Conservation (phyloP, 2,797 vertebrate species). For the Esox masquinongy region DNA sequence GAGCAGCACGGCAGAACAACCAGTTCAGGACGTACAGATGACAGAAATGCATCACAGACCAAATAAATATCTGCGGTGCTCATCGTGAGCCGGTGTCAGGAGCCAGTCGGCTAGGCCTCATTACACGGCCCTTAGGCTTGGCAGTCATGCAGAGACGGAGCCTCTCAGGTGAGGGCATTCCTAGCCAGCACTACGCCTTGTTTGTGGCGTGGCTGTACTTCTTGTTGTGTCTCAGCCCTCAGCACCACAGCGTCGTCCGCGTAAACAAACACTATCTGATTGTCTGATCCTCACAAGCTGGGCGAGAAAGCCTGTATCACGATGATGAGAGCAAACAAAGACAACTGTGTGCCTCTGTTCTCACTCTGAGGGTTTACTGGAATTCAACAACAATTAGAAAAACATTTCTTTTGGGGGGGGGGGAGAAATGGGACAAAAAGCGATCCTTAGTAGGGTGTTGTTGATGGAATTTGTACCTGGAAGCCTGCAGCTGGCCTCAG, state of each 20-base stretch:
- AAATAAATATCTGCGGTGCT: conserved; percentile 14
- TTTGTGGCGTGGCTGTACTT: conserved; percentile 44
- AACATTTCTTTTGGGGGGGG: conserved; percentile 10
- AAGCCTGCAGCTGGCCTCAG: not conserved
- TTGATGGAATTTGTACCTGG: not conserved
- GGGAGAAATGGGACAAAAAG: conserved; percentile 13
- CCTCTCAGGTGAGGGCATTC: conserved; percentile 56
- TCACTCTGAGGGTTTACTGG: conserved; percentile 20
- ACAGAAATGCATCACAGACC: conserved; percentile 1
- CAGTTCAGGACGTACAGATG: no score
- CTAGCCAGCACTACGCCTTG: conserved; percentile 29
- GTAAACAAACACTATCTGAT: conserved; percentile 24
- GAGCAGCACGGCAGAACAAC: no score
- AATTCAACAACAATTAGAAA: conserved; percentile 27
- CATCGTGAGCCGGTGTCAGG: conserved; percentile 8
- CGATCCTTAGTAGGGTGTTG: not conserved
- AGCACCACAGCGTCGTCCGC: conserved; percentile 23
- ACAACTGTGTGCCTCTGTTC: conserved; percentile 29
- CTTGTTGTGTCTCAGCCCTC: conserved; percentile 64
- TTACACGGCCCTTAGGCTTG: conserved; percentile 43
- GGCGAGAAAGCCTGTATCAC: conserved; percentile 13
- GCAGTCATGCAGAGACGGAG: conserved; percentile 44
- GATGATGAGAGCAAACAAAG: conserved; percentile 13
- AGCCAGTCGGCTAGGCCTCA: conserved; percentile 43
- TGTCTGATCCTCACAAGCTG: conserved; percentile 1